A percentile compares a stretch with the other conserved stretches of the same genome.
Evolutionary conservation across 2,797 vertebrate genomes (phyloP).

Genomic region (Anguilla anguilla): DNA sequence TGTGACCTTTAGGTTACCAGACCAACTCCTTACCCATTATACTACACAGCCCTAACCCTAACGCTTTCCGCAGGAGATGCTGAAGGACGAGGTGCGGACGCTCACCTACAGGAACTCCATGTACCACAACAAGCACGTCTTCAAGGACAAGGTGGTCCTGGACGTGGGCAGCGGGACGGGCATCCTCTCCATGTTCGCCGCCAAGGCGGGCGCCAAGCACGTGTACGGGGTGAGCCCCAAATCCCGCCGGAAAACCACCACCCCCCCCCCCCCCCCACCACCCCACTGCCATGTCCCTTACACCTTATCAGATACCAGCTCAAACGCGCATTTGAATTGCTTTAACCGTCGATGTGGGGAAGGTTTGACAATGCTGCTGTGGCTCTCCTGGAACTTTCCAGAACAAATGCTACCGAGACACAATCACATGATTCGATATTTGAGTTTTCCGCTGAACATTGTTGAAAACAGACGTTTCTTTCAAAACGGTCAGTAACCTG

Average conservation of each 20-base stretch:
- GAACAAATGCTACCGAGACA: background rate
- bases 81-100: slow-evolving; percentile 96
- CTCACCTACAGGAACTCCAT: slow-evolving; percentile 97
- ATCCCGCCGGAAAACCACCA: background rate
- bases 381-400: background rate
- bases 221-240: slow-evolving; percentile 88
- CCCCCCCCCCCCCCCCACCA: too few species aligned
- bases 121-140: slow-evolving; percentile 99
- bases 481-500: background rate
- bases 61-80: slow-evolving; percentile 83
- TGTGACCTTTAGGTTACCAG: too few species aligned
- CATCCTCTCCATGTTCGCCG: slow-evolving; percentile 98
- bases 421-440: background rate
- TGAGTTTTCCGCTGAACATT: background rate
- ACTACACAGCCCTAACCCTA: too few species aligned
- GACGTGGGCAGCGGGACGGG: slow-evolving; percentile 98
- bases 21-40: too few species aligned
- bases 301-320: background rate
- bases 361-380: background rate
- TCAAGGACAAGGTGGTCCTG: slow-evolving; percentile 95
- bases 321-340: background rate
- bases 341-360: too few species aligned
- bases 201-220: slow-evolving; percentile 95
- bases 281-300: too few species aligned
- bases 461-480: background rate